Evolutionary conservation across 2,888 invertebrate genomes (phyloP), one percentile per base, ranked within the genome.

Genomic region (Tuberolachnus salignus): DNA sequence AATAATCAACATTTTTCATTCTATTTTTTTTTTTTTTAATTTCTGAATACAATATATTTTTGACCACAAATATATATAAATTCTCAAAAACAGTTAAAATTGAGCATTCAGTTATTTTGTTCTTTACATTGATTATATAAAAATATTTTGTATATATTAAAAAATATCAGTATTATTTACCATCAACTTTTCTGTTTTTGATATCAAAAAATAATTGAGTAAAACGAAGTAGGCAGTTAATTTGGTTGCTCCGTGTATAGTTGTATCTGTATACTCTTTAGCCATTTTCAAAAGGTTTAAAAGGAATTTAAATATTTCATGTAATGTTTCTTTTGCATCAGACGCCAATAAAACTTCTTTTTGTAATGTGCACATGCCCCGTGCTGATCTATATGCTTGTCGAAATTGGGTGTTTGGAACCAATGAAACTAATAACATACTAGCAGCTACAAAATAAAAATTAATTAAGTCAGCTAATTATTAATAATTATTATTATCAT

Each of bases 171-270:
- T 4, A 81, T 74, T 71, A 83, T 88, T 86, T 85, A 95, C 95
- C 95, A 97, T 93, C 70, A 95, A 88, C 86, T 97, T 97, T 86
- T 97, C 97, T 80, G 92, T 92, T 84, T 93, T 91, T 72, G 94
- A 92, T 83, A 96, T 90, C 84, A 96, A 92, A 86, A 96, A 97
- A 85, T 95, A 96, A 73, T 94, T 93, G 88, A 97, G 90, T 80
- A 97, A 90, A 71, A 94, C 93, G 86, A 97, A 97, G 86, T 96
- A 97, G 11, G 95, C 93, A 49, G 95, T 95, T 81, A 97, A 88
- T 86, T 96, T 96, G 87, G 93, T 93, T 1, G 95, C 94, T 80
- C 96, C 95, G 85, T 97, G 95, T 11, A 91, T 90, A 70, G 91
- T 91, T 83, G 93, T 91, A 84, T 95, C 94, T 0, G 93, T 93